Base-by-base conservation (phyloP, 2,888 invertebrate species). In the Choristoneura rosaceana region DNA sequence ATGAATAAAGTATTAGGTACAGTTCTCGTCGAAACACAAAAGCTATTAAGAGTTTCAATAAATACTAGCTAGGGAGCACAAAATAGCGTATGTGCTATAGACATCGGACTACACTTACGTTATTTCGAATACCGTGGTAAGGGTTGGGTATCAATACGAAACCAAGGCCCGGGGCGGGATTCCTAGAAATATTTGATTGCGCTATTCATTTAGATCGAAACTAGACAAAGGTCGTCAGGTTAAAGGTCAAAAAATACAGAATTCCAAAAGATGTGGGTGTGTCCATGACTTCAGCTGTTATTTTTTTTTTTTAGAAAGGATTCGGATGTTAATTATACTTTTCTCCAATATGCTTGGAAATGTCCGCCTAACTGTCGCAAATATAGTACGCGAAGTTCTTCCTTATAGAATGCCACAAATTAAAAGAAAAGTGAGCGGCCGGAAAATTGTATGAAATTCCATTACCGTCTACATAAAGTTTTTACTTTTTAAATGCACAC, bases 131-230 rank as follows among this genome's bases (percentile, higher is more conserved):
- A 17, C 9, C 7, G 14, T 45, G 14, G 14, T 12, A 25, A 25
- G 14, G n/a, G 9, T 33, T 8, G 63, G 14, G 14, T 38, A 63
- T 14, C 17, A 63, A 63, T 9, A 33, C 15, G 33, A 14, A 0
- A n/a, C n/a, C 25, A 63, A 63, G 33, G 25, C n/a, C 15, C 47
- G 9, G 33, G 12, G 33, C 47, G n/a, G 47, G 33, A 47, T 47
- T n/a, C 47, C 34, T 47, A 63, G 47, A 47, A n/a, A 63, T 63
- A 63, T 63, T 47, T 47, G 25, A 63, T 47, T 47, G 47, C 47
- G 25, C 17, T 47, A n/a, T 63, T 63, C 9, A 63, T 63, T 63
- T 63, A 60, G 55, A 55, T 55, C 55, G 55, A 55, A 55, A 25
- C 10, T 55, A 4, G 55, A 9, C 25, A 55, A 12, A n/a, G 61